Percentiles rank a stretch among this genome's conserved stretches.
Evolutionary conservation across 2,888 invertebrate genomes (phyloP).

Genomic region (Coleophora deauratella): DNA sequence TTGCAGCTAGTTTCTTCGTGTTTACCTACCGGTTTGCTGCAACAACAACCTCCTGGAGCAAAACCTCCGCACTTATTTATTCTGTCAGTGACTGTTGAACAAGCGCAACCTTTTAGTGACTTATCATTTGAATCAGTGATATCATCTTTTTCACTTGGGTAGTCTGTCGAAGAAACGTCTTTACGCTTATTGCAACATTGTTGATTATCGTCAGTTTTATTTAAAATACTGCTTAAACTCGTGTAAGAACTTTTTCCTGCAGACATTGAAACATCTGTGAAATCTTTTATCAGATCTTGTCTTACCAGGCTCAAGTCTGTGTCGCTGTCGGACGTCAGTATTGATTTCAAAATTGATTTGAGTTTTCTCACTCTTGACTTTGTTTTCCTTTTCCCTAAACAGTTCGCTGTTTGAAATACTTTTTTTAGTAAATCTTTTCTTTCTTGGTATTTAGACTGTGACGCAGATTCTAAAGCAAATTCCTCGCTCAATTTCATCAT

Average conservation of each 20-base stretch:
- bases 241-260: too few relatives aligned
- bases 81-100: not conserved
- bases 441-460: conserved; percentile 16
- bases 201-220: too few relatives aligned
- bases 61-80: too few relatives aligned
- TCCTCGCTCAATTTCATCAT: not conserved
- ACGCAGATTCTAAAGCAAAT: not conserved
- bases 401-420: conserved; percentile 34
- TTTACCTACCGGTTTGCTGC: conserved; percentile 20
- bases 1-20: conserved; percentile 36
- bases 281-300: conserved; percentile 30
- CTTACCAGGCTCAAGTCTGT: conserved; percentile 7
- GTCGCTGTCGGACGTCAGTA: conserved; percentile 43
- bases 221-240: too few relatives aligned
- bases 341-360: conserved; percentile 34
- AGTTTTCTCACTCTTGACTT: conserved; percentile 32
- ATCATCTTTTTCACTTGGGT: conserved; percentile 15
- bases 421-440: conserved; percentile 42
- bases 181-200: too few relatives aligned
- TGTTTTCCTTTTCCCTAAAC: conserved; percentile 25
- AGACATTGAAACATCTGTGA: conserved; percentile 25
- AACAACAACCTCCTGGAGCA: conserved; percentile 10
- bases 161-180: too few relatives aligned
- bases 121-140: conserved; percentile 11
- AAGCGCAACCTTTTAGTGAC: conserved; percentile 24